Evolutionary conservation across 2,113 vertebrate species (phyloP).

Genomic region (Periophthalmus modestus): DNA sequence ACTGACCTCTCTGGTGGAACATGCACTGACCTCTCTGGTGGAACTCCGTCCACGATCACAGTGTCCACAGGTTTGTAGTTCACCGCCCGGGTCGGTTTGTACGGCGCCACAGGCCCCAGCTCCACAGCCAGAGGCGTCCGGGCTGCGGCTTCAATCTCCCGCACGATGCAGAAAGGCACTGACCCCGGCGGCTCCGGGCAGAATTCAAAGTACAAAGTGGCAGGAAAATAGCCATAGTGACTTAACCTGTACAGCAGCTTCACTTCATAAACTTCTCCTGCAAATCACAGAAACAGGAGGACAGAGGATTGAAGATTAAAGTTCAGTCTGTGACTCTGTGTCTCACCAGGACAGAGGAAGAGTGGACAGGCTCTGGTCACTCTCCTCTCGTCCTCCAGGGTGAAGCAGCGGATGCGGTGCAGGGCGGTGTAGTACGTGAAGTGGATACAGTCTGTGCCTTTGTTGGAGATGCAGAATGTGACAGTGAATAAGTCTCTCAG

Average conservation of each 20-base stretch:
- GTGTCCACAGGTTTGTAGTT: conserved; percentile 43
- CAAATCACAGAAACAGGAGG: neutral
- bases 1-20: conserved; percentile 66
- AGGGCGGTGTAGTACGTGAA: conserved; percentile 74
- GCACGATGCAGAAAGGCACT: conserved; percentile 79
- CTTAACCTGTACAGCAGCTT: conserved; percentile 68
- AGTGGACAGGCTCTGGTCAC: conserved; percentile 64
- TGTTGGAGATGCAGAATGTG: conserved; percentile 76
- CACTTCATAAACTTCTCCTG: conserved; percentile 78
- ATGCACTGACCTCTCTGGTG: conserved; percentile 72
- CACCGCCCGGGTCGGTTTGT: conserved; percentile 66
- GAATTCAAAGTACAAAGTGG: conserved; percentile 82
- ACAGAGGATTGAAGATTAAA: neutral
- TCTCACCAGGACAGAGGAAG: conserved; percentile 80
- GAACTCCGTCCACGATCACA: conserved; percentile 78
- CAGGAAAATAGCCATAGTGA: conserved; percentile 80
- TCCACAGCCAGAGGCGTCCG: conserved; percentile 74
- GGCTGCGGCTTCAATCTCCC: conserved; percentile 75
- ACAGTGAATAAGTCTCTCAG: conserved; percentile 35
- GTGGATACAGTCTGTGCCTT: conserved; percentile 56
- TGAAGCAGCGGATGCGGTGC: conserved; percentile 65
- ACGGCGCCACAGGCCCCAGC: conserved; percentile 80
- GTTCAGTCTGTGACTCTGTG: neutral
- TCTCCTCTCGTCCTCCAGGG: conserved; percentile 62
- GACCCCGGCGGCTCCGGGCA: conserved; percentile 56